Conservation (phyloP, 2,797 vertebrate species). For the Momotus momota region DNA sequence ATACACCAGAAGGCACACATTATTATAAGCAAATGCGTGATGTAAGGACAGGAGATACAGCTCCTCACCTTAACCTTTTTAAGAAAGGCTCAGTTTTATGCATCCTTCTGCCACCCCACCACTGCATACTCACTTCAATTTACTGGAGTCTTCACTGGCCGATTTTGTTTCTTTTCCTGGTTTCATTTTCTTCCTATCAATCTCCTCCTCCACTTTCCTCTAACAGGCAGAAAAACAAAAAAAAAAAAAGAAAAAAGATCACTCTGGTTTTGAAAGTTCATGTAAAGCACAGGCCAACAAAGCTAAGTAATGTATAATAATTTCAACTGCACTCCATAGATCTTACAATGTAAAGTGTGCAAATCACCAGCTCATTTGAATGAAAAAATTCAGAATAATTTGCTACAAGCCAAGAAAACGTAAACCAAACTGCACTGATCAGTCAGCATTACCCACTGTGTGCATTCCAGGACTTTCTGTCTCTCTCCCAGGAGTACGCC, state of each 20-base stretch:
- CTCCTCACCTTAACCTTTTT: background rate
- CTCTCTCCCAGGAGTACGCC: background rate
- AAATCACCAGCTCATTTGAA: background rate
- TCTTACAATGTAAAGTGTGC: background rate
- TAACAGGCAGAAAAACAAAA: constrained; percentile 41
- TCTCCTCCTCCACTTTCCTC: constrained; percentile 76
- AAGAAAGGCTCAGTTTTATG: background rate
- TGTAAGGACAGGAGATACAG: background rate
- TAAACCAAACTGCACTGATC: background rate
- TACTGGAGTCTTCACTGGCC: constrained; percentile 72
- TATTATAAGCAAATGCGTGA: background rate
- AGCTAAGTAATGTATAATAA: no score
- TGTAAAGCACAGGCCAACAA: background rate
- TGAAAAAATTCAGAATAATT: background rate
- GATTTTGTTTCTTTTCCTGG: constrained; percentile 80
- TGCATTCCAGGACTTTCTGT: no score
- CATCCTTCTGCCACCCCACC: background rate
- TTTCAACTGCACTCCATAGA: background rate
- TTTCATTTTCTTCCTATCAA: constrained; percentile 85
- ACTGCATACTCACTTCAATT: constrained; percentile 84
- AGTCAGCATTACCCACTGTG: rapidly evolving
- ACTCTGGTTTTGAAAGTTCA: background rate
- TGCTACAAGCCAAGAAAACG: background rate
- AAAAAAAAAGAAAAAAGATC: background rate
- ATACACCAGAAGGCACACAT: background rate